Conservation (phyloP, 2,888 invertebrate genomes). For the Drosophila falleni region DNA sequence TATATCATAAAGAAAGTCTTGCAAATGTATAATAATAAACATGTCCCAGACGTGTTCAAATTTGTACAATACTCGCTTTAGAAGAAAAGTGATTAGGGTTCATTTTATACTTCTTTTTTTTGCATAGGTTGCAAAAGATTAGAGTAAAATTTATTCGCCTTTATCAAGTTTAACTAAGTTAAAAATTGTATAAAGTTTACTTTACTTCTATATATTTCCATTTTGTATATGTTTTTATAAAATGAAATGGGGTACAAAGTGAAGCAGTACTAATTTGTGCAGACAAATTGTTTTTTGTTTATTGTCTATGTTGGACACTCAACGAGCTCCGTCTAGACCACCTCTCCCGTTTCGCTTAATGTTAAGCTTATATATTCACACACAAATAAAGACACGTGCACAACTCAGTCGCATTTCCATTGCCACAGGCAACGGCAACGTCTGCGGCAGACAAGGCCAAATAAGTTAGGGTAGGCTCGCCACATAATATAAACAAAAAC, state of each 20-base stretch:
- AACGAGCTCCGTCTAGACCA: constrained; percentile 37
- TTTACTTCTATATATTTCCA: background rate
- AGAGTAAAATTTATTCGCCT: background rate
- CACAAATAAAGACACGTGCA: constrained; percentile 19
- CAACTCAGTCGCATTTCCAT: constrained; percentile 27
- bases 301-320: constrained; percentile 47
- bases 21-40: background rate
- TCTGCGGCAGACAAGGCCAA: constrained; percentile 57
- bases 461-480: constrained; percentile 61
- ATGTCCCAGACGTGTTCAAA: background rate
- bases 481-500: constrained; percentile 32
- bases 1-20: background rate
- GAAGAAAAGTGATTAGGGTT: background rate
- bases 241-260: background rate
- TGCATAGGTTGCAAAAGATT: background rate
- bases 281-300: constrained; percentile 49
- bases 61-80: background rate
- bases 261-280: constrained; percentile 33
- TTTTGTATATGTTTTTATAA: background rate
- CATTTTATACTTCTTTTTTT: background rate
- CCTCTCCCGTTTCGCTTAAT: constrained; percentile 15
- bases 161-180: too few relatives aligned
- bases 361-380: constrained; percentile 1
- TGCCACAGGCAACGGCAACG: constrained; percentile 37
- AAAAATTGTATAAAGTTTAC: background rate